Evolutionary conservation across 2,888 invertebrate genomes (phyloP), one percentile per base, ranked within the genome.

Genomic region (Brenthis ino): DNA sequence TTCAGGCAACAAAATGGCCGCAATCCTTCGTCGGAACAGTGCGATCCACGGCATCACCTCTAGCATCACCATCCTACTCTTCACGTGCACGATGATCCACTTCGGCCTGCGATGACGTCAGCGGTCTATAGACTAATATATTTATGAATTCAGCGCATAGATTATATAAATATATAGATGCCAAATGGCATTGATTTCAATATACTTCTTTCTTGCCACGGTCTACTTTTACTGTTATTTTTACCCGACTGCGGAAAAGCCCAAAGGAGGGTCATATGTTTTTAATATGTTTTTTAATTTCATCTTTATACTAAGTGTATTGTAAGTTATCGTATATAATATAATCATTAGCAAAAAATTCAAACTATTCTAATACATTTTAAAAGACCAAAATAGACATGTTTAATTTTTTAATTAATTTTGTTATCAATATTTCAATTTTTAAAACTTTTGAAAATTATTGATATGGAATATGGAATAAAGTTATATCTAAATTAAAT

Each of bases 1-100:
- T 73, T 51, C 86, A 93, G 93, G 93, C 75, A 91, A 93, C 87
- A 93, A 93, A 75, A 93, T 93, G 93, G 93, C 93, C 61, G 92
- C 93, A 16, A 93, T 92, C 56, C 85, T 93, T 5, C 89, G 93
- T 16, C 85, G 93, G 53, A 93, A 93, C 82, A 93, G 91, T 82
- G 91, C 93, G 24, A 88, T 92, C 78, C 89, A 90, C 84, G 87
- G 91, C 74, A 92, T 92, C 77, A 87, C 92, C 1, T 87, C 92
- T 1, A 92, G 91, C 76, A 85, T 82, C 72, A 90, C 91, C 63
- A 91, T 91, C 67, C 80, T 92, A 16, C 79, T 92, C 48, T 81
- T 92, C 1, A 80, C 91, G n/a, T 80, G 84, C 0, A 89, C 91
- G 0, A 86, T 90, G 76, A 75, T 88, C 47, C 90, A 92, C 76